Evolutionary conservation across 1,140 invertebrate genomes (phyloP), one percentile per base, ranked within the genome.

Genomic region (Phymastichus coffea): DNA sequence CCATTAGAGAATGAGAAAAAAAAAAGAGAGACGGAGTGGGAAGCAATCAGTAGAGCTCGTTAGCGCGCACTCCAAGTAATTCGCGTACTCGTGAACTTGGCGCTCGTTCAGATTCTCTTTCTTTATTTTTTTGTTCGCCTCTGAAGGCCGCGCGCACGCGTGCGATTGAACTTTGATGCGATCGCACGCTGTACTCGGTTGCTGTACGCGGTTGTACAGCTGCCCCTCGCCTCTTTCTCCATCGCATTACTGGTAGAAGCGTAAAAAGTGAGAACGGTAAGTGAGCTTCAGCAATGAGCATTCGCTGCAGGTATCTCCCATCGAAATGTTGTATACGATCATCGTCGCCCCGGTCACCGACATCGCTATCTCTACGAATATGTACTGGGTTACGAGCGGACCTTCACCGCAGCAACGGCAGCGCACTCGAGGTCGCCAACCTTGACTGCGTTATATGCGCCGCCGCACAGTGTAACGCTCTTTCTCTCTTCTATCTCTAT

Each of bases 321-420:
- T n/a, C n/a, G n/a, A n/a, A n/a, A n/a, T n/a, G n/a, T n/a, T n/a
- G n/a, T n/a, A n/a, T n/a, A n/a, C n/a, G n/a, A n/a, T n/a, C n/a
- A n/a, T n/a, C n/a, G n/a, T n/a, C n/a, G 67, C 64, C 69, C 66
- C 68, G 74, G 72, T 73, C 70, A 70, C 64, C 71, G 71, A 70
- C 70, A 70, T 70, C 64, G 62, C 37, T 64, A 61, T 64, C 66
- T 65, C 55, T 66, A 68, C 63, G 53, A 60, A 61, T 17, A 26
- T 25, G 63, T 67, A 71, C 64, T 70, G 69, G 64, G 66, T 73
- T 72, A 72, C 64, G 64, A 58, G 64, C 64, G 70, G 68, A 70
- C 70, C 70, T 71, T 72, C 70, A 72, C 70, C 70, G 68, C 66
- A 54, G 28, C 6, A 33, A 33, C 28, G n/a, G n/a, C n/a, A n/a